Base-by-base conservation (phyloP, 2,113 vertebrate genomes). In the Conger conger region DNA sequence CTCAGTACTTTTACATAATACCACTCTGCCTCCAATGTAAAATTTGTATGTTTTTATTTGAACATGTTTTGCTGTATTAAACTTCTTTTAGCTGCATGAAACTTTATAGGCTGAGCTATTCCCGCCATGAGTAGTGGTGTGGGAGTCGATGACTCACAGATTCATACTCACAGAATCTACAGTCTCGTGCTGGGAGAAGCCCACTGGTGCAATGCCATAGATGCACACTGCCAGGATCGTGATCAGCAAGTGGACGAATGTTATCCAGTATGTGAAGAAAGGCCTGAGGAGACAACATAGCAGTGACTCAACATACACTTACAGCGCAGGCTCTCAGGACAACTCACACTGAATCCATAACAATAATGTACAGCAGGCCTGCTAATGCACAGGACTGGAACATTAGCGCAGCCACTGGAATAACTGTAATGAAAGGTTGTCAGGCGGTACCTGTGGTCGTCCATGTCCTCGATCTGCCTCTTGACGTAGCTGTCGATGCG, bases 261-360 rank as follows among this genome's bases (percentile, higher is more conserved):
- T 99, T 87, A 99, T 97, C 98, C 98, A 99, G 94, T 99, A 99
- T 23, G 98, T 99, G 91, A 99, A 99, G 93, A 99, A 99, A 80
- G 98, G 98, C 94, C 98, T 99, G 90, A 35, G 80, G 57, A 80
- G 68, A 4, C 38, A 15, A 33, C 84, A 23, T 79, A 87, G 57
- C 33, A 86, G n/a, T 78, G 40, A 81, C 63, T 27, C 77, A 76
- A 18, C 45, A 50, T 42, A 50, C 35, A 35, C 20, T 1, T 30
- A 73, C 68, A 73, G 9, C 9, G 33, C 2, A 33, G 27, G 2
- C 68, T 73, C 45, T 73, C 60, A 20, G 23, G 20, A 3, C 60
- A 68, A 20, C 27, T n/a, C 3, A n/a, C 60, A 73, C 27, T 33
- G 57, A 2, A 63, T 33, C 23, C 68, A 73, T 13, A 33, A n/a